These are phyloP conservation scores for Zaprionus lachaisei DNA, from an alignment of 1,140 invertebrate species.

Conservation along the genomic window DNA sequence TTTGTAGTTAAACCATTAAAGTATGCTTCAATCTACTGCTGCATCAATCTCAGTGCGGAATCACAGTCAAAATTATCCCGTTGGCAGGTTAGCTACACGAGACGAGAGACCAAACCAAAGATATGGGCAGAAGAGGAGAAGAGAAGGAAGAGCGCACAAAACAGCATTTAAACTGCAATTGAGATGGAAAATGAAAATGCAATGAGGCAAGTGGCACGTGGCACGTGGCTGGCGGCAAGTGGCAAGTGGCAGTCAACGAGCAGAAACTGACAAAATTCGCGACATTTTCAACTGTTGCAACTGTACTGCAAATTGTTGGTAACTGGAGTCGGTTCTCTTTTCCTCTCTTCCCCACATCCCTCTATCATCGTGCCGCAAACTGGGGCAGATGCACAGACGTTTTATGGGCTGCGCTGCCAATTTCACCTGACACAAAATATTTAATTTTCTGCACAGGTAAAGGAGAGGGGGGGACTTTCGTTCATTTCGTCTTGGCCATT, in stretches of 20 bases:
- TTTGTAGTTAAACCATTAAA: background rate
- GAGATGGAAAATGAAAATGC: constrained; percentile 14
- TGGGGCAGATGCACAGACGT: constrained; percentile 13
- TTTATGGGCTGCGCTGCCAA: constrained; percentile 36
- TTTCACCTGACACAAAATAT: constrained; percentile 28
- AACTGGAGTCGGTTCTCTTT: background rate
- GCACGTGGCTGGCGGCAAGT: background rate
- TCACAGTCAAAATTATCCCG: constrained; percentile 12
- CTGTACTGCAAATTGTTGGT: constrained; percentile 18
- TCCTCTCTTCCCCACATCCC: background rate
- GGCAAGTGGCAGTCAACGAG: constrained; percentile 9
- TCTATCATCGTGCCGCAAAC: background rate
- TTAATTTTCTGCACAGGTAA: constrained; percentile 36
- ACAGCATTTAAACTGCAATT: constrained; percentile 49
- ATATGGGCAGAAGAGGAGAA: background rate
- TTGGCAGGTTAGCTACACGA: background rate
- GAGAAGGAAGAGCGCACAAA: constrained; percentile 7
- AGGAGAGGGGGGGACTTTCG: background rate
- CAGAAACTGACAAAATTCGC: constrained; percentile 16
- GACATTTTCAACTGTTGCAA: constrained; percentile 37
- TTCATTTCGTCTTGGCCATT: constrained; percentile 8
- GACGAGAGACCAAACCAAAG: background rate
- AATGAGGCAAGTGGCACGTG: constrained; percentile 6
- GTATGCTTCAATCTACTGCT: background rate
- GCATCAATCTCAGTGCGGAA: background rate